phyloP scores from a whole-genome alignment of 64 coral and sea anemone genomes.

The Porites lutea region DNA sequence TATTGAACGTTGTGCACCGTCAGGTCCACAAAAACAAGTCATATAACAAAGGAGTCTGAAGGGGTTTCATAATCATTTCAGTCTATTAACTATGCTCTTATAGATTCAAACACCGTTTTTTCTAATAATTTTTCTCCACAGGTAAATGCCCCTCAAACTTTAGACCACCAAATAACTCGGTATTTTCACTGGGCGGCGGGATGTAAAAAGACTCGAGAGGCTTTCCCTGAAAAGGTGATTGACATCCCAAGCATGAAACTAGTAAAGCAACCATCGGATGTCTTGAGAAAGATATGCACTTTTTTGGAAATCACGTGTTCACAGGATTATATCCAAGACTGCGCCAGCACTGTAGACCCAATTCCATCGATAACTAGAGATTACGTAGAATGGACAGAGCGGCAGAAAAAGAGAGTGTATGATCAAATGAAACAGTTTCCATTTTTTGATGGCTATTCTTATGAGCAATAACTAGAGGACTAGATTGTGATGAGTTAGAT shows the following conservation, averaged over 20 bases:
- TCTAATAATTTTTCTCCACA: not conserved
- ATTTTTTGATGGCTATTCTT: not conserved
- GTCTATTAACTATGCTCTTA: no score
- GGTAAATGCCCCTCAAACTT: not conserved
- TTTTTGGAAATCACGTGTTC: not conserved
- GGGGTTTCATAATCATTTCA: no score
- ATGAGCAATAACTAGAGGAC: not conserved
- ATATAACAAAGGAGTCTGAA: no score
- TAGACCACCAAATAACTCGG: not conserved
- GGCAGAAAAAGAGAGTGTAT: not conserved
- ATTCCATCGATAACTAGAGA: conserved; percentile 12
- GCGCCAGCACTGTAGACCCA: conserved; percentile 1
- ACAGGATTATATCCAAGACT: conserved; percentile 29
- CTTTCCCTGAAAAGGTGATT: not conserved
- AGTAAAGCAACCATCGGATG: not conserved
- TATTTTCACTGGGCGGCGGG: not conserved
- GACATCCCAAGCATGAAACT: conserved; percentile 15
- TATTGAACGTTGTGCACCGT: no score
- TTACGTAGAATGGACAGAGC: not conserved
- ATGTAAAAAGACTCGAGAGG: not conserved
- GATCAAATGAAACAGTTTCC: not conserved
- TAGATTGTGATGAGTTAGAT: not conserved
- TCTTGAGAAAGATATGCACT: not conserved
- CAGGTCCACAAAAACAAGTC: no score
- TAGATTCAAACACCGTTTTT: no score